Evolutionary conservation across 2,797 vertebrate genomes (phyloP).

Genomic region (Xenops minutus): DNA sequence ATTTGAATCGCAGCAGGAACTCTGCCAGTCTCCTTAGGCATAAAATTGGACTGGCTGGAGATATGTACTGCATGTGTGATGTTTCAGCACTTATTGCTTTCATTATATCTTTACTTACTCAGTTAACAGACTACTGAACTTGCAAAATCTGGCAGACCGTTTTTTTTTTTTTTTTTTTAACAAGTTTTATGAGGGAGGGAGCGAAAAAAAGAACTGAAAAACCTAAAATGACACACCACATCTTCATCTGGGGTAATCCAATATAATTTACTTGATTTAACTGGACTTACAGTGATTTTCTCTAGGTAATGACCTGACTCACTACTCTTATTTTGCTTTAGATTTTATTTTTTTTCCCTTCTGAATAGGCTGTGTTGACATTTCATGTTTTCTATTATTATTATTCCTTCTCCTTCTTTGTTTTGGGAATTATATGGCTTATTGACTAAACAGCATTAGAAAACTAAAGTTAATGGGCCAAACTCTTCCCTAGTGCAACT

Average conservation of each 20-base stretch:
- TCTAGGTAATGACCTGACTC: not conserved
- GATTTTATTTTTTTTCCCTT: not conserved
- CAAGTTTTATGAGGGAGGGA: not conserved
- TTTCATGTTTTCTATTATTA: conserved; percentile 7
- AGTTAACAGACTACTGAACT: conserved; percentile 46
- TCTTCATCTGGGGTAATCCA: not conserved
- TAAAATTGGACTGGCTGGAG: conserved; percentile 60
- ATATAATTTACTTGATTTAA: not conserved
- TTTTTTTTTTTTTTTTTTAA: not conserved
- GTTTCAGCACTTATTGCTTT: conserved; percentile 48
- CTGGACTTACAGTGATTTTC: not conserved
- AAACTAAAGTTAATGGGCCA: conserved; percentile 36
- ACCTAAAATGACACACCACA: not conserved
- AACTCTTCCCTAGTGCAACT: not conserved
- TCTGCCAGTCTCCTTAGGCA: conserved; percentile 55
- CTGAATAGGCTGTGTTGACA: not conserved
- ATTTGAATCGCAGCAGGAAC: conserved; percentile 59
- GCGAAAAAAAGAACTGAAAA: not conserved
- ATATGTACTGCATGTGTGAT: conserved; percentile 24
- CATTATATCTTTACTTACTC: conserved; percentile 44
- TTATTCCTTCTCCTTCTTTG: not conserved
- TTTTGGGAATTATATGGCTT: conserved; percentile 33
- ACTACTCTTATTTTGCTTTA: not conserved
- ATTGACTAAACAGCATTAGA: conserved; percentile 37
- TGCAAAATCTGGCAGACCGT: conserved; percentile 1